A percentile compares a stretch with the other conserved stretches of the same genome.
Conservation (phyloP, 2,797 vertebrate genomes). For the Anableps anableps region DNA sequence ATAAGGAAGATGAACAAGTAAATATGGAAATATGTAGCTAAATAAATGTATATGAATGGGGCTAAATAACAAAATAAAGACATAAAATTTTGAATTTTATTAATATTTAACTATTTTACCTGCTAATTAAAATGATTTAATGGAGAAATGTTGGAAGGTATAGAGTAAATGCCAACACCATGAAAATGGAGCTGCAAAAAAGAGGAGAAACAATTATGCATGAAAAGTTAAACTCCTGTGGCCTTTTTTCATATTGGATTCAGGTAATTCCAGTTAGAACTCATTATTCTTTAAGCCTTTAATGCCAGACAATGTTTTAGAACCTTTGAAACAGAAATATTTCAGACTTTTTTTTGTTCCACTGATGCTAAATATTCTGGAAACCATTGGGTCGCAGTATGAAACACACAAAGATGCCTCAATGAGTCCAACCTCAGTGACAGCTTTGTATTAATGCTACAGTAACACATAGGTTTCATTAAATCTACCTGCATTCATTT, state of each 20-base stretch:
- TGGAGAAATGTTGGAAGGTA: neutral
- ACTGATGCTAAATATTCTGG: neutral
- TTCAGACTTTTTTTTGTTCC: neutral
- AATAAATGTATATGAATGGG: neutral
- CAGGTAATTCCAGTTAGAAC: conserved; percentile 7
- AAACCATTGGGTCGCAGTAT: neutral
- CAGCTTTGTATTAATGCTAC: conserved; percentile 13
- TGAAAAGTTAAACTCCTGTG: conserved; percentile 1
- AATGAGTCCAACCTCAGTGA: neutral
- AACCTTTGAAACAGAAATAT: conserved; percentile 5
- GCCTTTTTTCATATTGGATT: conserved; percentile 26
- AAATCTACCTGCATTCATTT: conserved; percentile 50
- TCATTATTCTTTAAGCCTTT: conserved; percentile 5
- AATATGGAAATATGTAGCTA: neutral
- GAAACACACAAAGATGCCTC: neutral
- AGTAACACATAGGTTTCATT: conserved; percentile 11
- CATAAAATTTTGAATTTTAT: neutral
- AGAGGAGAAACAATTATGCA: neutral
- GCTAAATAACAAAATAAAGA: neutral
- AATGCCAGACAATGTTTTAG: conserved; percentile 11
- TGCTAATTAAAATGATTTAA: neutral
- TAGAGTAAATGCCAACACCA: neutral
- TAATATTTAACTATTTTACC: neutral
- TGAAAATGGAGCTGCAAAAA: neutral
- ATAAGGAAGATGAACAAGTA: neutral